Evolutionary conservation across 1,140 invertebrate species (phyloP).

Genomic region (Solenopsis fugax): DNA sequence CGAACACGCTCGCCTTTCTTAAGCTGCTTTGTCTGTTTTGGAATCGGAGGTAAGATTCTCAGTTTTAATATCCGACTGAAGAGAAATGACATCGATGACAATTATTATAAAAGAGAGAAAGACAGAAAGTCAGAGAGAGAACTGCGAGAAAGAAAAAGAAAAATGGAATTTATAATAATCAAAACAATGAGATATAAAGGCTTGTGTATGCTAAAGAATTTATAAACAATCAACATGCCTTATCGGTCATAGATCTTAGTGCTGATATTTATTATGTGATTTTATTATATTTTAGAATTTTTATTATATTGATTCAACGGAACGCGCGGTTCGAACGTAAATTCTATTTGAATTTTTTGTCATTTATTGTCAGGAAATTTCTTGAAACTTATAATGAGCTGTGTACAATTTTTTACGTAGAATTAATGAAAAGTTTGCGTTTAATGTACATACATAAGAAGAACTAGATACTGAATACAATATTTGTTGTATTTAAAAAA

Average conservation of each 20-base stretch:
- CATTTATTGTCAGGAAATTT: not conserved
- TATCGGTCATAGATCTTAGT: too few relatives aligned
- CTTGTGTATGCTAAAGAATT: too few relatives aligned
- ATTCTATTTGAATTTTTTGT: not conserved
- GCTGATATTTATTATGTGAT: too few relatives aligned
- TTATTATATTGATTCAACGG: not conserved
- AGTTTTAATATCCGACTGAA: not conserved
- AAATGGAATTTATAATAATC: not conserved
- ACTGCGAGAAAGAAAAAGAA: not conserved
- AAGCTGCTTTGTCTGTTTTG: conserved; percentile 49
- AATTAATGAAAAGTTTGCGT: not conserved
- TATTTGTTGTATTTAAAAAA: not conserved
- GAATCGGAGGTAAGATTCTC: conserved; percentile 54
- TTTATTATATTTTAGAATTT: too few relatives aligned
- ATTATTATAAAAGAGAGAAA: not conserved
- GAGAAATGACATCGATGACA: not conserved
- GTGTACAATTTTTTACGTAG: not conserved
- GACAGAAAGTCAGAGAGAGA: too few relatives aligned
- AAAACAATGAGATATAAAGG: too few relatives aligned
- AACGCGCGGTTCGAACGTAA: not conserved
- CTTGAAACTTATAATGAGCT: not conserved
- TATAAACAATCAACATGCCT: too few relatives aligned
- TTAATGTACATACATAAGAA: not conserved
- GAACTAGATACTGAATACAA: not conserved
- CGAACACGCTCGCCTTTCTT: conserved; percentile 29